Conservation (phyloP, 2,888 invertebrate genomes). For the Agrotis exclamationis region DNA sequence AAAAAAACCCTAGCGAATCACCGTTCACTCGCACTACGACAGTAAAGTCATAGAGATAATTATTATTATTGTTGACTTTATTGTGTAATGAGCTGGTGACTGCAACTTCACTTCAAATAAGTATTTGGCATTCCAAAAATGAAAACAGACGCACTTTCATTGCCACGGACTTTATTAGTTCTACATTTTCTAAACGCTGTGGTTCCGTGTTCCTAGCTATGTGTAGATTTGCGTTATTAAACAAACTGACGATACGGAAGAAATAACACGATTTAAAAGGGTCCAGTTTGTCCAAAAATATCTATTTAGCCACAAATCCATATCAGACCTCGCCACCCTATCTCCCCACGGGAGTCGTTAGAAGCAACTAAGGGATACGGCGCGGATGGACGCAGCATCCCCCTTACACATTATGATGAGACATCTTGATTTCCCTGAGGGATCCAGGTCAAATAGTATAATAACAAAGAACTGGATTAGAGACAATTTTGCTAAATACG, state of each 20-base stretch:
- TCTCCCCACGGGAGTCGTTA: constrained; percentile 47
- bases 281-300: background rate
- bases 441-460: constrained; percentile 17
- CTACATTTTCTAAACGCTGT: background rate
- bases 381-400: constrained; percentile 25
- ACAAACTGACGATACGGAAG: background rate
- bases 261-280: background rate
- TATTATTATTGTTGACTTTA: no score
- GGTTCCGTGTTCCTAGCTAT: background rate
- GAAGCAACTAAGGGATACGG: constrained; percentile 28
- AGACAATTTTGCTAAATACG: background rate
- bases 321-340: background rate
- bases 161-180: no score
- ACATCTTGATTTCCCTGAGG: constrained; percentile 48
- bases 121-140: no score
- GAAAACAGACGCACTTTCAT: no score
- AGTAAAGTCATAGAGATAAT: no score
- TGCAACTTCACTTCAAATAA: no score
- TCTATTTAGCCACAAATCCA: constrained; percentile 19
- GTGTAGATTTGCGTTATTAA: background rate
- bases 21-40: no score
- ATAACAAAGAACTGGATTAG: background rate
- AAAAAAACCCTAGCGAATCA: no score
- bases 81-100: no score
- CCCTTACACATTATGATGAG: constrained; percentile 40